phyloP scores from a whole-genome alignment of 2,888 invertebrate species.

The Orchesella flavescens region DNA sequence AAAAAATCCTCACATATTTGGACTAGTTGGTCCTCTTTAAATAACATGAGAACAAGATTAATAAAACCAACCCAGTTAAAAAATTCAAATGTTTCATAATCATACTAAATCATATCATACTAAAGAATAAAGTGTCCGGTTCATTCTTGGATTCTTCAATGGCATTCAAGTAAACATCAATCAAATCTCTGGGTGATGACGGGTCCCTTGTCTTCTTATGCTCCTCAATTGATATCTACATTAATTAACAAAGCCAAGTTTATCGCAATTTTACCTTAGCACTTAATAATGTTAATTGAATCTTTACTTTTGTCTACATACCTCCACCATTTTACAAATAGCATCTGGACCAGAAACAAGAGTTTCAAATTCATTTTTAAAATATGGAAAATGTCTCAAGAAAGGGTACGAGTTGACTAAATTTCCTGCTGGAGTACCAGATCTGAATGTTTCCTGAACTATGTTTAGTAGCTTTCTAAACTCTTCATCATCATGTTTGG shows the following conservation, averaged over 20 bases:
- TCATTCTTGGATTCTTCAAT: slow-evolving; percentile 61
- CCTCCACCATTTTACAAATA: slow-evolving; percentile 38
- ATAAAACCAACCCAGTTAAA: too few relatives aligned
- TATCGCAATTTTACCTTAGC: too few relatives aligned
- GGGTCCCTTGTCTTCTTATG: slow-evolving; percentile 66
- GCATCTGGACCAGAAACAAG: slow-evolving; percentile 22
- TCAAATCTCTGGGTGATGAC: slow-evolving; percentile 67
- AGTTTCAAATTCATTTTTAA: slow-evolving; percentile 44
- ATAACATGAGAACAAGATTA: too few relatives aligned
- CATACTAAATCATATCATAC: slow-evolving; percentile 49
- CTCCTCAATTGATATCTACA: slow-evolving; percentile 67
- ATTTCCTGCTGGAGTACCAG: slow-evolving; percentile 36
- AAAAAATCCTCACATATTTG: slow-evolving; percentile 68
- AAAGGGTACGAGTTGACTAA: slow-evolving; percentile 59
- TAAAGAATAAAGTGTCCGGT: slow-evolving; percentile 61
- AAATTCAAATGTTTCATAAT: slow-evolving; percentile 2
- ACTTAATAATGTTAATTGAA: too few relatives aligned
- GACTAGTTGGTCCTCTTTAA: slow-evolving; percentile 68
- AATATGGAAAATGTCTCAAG: slow-evolving; percentile 64
- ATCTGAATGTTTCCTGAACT: slow-evolving; percentile 50
- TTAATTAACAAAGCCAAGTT: slow-evolving; percentile 25
- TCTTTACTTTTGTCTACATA: too few relatives aligned
- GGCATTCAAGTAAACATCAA: slow-evolving; percentile 71
- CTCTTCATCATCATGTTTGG: slow-evolving; percentile 66
- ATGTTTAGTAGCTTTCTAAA: slow-evolving; percentile 57